phyloP scores from a whole-genome alignment of 2,113 vertebrate species.

The Serranochromis macrocephalus region DNA sequence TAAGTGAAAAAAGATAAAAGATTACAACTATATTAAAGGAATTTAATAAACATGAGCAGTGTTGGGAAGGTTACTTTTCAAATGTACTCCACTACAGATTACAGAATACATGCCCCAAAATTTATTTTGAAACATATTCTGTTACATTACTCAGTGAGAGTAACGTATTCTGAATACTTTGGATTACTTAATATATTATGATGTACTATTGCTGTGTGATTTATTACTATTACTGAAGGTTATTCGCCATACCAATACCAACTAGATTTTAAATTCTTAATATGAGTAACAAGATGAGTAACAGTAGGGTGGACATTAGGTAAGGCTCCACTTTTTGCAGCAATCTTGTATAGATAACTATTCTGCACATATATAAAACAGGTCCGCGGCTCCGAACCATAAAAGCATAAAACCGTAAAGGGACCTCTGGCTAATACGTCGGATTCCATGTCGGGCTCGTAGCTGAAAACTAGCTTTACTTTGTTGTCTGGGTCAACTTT shows the following conservation, averaged over 20 bases:
- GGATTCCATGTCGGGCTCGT: too few species aligned
- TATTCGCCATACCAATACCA: background rate
- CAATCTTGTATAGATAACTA: background rate
- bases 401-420: background rate
- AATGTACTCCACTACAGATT: background rate
- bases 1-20: background rate
- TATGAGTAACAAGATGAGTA: background rate
- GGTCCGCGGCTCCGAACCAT: rapidly evolving
- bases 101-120: background rate
- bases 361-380: background rate
- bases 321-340: background rate
- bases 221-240: background rate
- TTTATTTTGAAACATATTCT: background rate
- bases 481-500: too few species aligned
- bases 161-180: background rate
- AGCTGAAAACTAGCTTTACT: too few species aligned
- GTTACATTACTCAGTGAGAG: background rate
- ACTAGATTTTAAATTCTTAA: background rate
- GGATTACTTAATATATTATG: background rate
- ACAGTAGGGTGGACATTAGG: background rate
- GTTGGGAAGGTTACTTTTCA: background rate
- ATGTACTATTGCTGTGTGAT: background rate
- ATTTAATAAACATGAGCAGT: background rate
- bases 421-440: too few species aligned
- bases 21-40: background rate